phyloP scores from a whole-genome alignment of 2,888 invertebrate genomes.

The Diaphora mendica region DNA sequence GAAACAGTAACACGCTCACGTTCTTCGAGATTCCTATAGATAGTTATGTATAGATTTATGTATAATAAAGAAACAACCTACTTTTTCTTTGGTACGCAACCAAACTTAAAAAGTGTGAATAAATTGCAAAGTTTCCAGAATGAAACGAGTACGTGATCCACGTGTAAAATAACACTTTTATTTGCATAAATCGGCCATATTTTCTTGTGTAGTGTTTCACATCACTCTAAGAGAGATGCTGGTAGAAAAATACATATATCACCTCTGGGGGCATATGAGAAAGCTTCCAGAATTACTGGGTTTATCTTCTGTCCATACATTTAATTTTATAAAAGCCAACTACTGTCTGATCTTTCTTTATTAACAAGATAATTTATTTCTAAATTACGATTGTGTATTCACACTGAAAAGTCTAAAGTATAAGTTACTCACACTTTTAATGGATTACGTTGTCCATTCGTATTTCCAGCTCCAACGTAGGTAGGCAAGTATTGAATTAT shows the following conservation, averaged over 20 bases:
- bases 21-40: background rate
- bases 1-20: background rate
- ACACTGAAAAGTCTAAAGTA: too few relatives aligned
- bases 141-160: background rate
- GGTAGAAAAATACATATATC: background rate
- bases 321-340: constrained; percentile 12
- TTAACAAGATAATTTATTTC: constrained; percentile 3
- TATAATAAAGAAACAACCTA: background rate
- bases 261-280: constrained; percentile 7
- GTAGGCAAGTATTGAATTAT: too few relatives aligned
- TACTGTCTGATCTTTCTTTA: background rate
- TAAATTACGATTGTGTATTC: constrained; percentile 2
- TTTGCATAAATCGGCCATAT: background rate
- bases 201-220: background rate
- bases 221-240: background rate
- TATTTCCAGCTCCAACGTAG: too few relatives aligned
- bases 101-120: background rate
- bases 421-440: too few relatives aligned
- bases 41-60: background rate
- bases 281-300: constrained; percentile 9
- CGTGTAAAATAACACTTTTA: background rate
- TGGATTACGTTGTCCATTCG: too few relatives aligned
- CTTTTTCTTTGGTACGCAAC: background rate
- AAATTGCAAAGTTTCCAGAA: background rate
- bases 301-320: constrained; percentile 5